Evolutionary conservation across 2,888 invertebrate genomes (phyloP).

Genomic region (Melinaea menophilus): DNA sequence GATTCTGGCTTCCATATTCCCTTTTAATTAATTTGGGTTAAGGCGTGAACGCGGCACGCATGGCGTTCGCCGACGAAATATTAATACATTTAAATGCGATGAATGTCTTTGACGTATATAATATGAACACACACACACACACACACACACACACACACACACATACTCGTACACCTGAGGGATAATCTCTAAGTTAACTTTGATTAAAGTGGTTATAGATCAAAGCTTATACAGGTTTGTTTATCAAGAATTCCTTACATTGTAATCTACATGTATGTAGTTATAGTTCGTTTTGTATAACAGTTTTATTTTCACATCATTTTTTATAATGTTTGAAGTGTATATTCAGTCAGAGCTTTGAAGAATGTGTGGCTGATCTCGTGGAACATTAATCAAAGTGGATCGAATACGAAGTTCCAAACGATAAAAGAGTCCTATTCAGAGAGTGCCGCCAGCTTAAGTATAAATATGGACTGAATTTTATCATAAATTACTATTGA

Average conservation of each 20-base stretch:
- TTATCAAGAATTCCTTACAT: too few relatives aligned
- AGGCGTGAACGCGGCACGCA: conserved; percentile 3
- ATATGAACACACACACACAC: too few relatives aligned
- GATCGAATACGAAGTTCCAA: conserved; percentile 17
- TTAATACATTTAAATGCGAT: neutral
- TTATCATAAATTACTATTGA: neutral
- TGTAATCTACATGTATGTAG: too few relatives aligned
- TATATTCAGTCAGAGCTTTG: conserved; percentile 10
- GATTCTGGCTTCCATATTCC: neutral
- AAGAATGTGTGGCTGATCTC: conserved; percentile 10
- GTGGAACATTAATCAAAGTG: conserved; percentile 24
- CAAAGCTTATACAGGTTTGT: neutral
- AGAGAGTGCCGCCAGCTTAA: conserved; percentile 8
- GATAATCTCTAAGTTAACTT: conserved; percentile 14
- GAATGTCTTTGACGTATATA: conserved; percentile 8
- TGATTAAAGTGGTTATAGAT: conserved; percentile 13
- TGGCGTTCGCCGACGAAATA: neutral
- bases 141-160: too few relatives aligned
- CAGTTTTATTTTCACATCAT: too few relatives aligned
- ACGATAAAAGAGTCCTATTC: conserved; percentile 20
- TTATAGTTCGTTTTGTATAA: too few relatives aligned
- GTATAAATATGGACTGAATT: conserved; percentile 8
- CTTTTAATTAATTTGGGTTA: conserved; percentile 1
- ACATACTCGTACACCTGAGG: conserved; percentile 2
- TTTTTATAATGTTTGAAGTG: conserved; percentile 1